Evolutionary conservation across 2,113 vertebrate genomes (phyloP).

Genomic region (Silurus meridionalis): DNA sequence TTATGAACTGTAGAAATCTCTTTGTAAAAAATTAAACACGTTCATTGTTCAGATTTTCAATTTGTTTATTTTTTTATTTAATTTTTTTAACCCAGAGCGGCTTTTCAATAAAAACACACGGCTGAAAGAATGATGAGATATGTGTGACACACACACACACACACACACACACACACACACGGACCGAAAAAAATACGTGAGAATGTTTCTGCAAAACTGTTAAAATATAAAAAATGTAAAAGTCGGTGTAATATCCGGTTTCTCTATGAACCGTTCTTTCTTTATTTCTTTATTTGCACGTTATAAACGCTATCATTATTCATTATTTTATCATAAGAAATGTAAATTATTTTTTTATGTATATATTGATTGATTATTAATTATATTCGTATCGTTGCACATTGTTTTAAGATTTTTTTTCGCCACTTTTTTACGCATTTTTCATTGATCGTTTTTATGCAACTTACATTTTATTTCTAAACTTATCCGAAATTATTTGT

Average conservation of each 20-base stretch:
- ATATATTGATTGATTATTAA: background rate
- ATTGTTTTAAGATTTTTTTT: no score
- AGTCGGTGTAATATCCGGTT: background rate
- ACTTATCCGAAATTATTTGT: background rate
- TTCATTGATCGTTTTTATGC: background rate
- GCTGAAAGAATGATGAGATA: background rate
- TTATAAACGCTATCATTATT: no score
- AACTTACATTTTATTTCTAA: background rate
- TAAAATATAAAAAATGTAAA: background rate
- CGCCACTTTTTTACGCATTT: no score
- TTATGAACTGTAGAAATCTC: background rate
- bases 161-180: background rate
- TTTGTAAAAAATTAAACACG: background rate
- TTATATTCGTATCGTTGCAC: background rate
- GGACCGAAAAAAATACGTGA: background rate
- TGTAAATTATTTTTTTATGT: background rate
- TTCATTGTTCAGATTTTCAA: background rate
- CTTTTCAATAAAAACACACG: background rate
- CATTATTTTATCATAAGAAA: no score
- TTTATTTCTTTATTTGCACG: background rate
- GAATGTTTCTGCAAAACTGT: background rate
- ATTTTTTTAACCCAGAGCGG: background rate
- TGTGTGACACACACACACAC: background rate
- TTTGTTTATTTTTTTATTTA: background rate
- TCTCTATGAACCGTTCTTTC: background rate